These are phyloP conservation scores for Poeciliopsis gracilis DNA, from an alignment of 2,797 vertebrate species.

Conservation along the genomic window DNA sequence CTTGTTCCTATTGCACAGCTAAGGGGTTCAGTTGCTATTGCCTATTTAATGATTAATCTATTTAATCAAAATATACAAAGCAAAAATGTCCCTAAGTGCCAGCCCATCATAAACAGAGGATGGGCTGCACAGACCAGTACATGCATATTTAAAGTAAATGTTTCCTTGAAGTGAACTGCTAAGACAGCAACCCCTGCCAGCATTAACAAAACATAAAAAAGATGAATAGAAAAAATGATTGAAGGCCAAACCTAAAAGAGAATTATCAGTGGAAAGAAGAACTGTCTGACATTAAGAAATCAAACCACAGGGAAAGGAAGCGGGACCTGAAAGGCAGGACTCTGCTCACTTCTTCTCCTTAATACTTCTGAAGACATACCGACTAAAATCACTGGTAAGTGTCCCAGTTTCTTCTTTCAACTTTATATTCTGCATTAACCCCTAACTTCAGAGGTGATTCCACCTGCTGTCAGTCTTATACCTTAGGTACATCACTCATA, in stretches of 20 bases:
- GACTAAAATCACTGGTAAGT: conserved; percentile 16
- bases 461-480: conserved; percentile 11
- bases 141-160: neutral
- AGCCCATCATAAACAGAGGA: neutral
- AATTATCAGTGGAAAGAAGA: neutral
- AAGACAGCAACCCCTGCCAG: neutral
- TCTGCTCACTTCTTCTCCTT: neutral
- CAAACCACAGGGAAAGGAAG: neutral
- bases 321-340: neutral
- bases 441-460: conserved; percentile 12
- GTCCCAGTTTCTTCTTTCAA: conserved; percentile 13
- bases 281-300: conserved; percentile 8
- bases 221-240: neutral
- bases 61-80: neutral
- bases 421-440: conserved; percentile 13
- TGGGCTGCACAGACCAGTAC: neutral
- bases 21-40: neutral
- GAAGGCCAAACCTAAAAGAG: neutral
- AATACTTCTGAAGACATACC: neutral
- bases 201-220: neutral
- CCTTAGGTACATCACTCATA: conserved; percentile 19
- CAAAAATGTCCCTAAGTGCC: neutral
- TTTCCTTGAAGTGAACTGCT: neutral
- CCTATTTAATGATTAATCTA: neutral
- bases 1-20: neutral